These are phyloP conservation scores for Enteromius trimaculatus DNA, from an alignment of 2,797 vertebrate species.

Conservation along the genomic window DNA sequence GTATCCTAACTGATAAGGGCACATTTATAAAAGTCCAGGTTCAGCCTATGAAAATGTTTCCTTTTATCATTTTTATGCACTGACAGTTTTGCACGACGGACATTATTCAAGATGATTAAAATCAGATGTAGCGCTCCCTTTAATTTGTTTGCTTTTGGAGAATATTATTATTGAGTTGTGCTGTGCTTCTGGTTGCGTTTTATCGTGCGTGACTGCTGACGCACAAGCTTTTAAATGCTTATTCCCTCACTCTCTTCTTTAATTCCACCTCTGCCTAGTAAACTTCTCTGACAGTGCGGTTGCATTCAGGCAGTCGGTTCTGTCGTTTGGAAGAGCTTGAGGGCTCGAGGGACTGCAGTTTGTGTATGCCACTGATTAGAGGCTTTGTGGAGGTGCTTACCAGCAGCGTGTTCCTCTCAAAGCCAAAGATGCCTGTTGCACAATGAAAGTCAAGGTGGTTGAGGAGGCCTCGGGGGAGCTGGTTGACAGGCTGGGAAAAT, in stretches of 20 bases:
- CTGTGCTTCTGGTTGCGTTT: constrained; percentile 15
- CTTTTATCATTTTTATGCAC: constrained; percentile 20
- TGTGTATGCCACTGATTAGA: constrained; percentile 43
- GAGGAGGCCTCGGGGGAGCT: constrained; percentile 50
- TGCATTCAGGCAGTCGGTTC: constrained; percentile 18
- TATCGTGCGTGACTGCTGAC: constrained; percentile 3
- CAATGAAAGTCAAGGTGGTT: constrained; percentile 53
- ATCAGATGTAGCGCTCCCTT: constrained; percentile 19
- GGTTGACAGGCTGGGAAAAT: constrained; percentile 39
- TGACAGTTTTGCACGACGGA: constrained; percentile 10
- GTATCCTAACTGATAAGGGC: constrained; percentile 19
- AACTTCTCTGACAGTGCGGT: constrained; percentile 31
- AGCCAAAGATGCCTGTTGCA: constrained; percentile 53
- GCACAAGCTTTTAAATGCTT: constrained; percentile 32
- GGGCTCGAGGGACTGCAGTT: constrained; percentile 6
- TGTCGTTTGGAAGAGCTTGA: constrained; percentile 9
- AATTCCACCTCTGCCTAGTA: constrained; percentile 27
- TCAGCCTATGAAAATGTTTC: constrained; percentile 9
- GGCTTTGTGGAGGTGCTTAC: constrained; percentile 44
- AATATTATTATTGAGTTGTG: constrained; percentile 23
- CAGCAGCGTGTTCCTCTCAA: constrained; percentile 31
- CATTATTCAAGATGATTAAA: constrained; percentile 22
- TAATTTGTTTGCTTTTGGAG: constrained; percentile 26
- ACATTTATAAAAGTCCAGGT: constrained; percentile 22
- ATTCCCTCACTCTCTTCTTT: constrained; percentile 29